Evolutionary conservation across 2,888 invertebrate species (phyloP).

Genomic region (Lamellibrachia satsuma): DNA sequence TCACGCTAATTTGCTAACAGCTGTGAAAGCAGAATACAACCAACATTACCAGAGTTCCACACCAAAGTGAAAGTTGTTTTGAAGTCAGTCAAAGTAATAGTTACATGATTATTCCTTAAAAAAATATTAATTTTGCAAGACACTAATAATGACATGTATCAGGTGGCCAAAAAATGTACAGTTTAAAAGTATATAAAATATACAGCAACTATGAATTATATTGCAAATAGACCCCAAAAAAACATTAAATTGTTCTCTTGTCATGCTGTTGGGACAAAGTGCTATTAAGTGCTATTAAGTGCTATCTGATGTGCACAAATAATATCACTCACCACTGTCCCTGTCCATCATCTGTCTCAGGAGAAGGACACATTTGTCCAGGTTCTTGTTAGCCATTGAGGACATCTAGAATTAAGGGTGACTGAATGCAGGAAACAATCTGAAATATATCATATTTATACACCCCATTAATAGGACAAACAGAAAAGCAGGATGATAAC

Average conservation of each 20-base stretch:
- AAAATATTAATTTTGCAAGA: background rate
- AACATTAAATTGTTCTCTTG: too few species aligned
- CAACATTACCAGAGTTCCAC: background rate
- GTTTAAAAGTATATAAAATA: too few species aligned
- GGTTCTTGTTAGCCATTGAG: background rate
- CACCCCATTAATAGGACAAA: background rate
- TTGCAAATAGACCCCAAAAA: too few species aligned
- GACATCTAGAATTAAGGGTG: background rate
- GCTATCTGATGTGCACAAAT: background rate
- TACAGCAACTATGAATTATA: too few species aligned
- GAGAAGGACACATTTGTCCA: conserved; percentile 6
- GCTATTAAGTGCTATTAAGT: background rate
- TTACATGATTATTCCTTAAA: background rate
- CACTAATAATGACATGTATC: background rate
- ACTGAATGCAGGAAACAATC: background rate
- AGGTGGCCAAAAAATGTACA: too few species aligned
- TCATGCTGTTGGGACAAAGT: too few species aligned
- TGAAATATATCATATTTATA: background rate
- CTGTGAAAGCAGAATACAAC: background rate
- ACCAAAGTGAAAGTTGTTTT: background rate
- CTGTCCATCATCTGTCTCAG: conserved; percentile 1
- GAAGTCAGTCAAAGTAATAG: background rate
- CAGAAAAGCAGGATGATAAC: background rate
- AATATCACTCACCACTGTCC: background rate
- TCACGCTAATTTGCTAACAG: background rate